Evolutionary conservation across 2,113 vertebrate genomes (phyloP).

Genomic region (Limanda limanda): DNA sequence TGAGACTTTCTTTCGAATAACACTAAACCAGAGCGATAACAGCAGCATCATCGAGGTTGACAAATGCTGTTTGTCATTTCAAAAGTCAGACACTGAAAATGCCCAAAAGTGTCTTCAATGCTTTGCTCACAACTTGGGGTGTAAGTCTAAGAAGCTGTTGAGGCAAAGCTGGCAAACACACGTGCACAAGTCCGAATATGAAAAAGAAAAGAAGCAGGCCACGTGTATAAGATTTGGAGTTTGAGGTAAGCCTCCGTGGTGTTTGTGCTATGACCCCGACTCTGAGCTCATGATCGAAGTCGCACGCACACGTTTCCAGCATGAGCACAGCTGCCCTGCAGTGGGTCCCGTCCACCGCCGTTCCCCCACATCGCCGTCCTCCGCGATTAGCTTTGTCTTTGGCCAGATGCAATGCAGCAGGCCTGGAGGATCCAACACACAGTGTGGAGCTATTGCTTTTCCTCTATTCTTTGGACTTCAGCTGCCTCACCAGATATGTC

Average conservation of each 20-base stretch:
- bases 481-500: conserved; percentile 40
- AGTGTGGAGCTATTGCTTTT: conserved; percentile 62
- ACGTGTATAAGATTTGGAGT: conserved; percentile 15
- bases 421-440: conserved; percentile 69
- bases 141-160: conserved; percentile 34
- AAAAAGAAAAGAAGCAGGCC: conserved; percentile 12
- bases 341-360: conserved; percentile 57
- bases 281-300: conserved; percentile 62
- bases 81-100: conserved; percentile 10
- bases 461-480: conserved; percentile 46
- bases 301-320: conserved; percentile 47
- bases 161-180: conserved; percentile 31
- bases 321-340: conserved; percentile 66
- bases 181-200: not conserved
- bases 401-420: conserved; percentile 66
- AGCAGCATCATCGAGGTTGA: conserved; percentile 22
- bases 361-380: conserved; percentile 74
- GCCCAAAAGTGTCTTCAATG: conserved; percentile 33
- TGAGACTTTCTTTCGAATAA: conserved; percentile 49
- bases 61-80: conserved; percentile 57
- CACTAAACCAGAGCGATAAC: conserved; percentile 40
- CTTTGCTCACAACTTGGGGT: conserved; percentile 28
- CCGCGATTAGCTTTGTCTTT: conserved; percentile 73
- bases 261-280: conserved; percentile 61
- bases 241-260: conserved; percentile 70